These are phyloP conservation scores for Actenoides lindsayi DNA, from an alignment of 2,113 vertebrate species.

Conservation along the genomic window DNA sequence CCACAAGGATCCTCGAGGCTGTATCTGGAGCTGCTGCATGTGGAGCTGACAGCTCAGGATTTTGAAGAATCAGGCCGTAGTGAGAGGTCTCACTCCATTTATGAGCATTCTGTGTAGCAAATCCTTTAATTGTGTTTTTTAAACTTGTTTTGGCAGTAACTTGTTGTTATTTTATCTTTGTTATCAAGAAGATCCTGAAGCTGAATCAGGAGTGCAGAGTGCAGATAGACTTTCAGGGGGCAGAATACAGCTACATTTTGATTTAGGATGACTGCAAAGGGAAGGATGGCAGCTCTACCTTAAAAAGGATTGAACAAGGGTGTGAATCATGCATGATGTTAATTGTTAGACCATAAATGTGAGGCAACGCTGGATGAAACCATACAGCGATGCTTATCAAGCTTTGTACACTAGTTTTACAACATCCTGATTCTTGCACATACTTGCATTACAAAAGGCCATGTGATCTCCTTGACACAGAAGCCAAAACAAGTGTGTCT, in stretches of 20 bases:
- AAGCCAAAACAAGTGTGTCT: neutral
- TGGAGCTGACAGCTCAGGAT: neutral
- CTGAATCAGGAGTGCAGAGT: neutral
- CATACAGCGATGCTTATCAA: slow-evolving; percentile 6
- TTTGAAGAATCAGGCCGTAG: neutral
- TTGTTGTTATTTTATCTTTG: neutral
- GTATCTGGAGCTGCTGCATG: neutral
- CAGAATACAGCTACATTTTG: neutral
- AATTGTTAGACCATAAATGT: slow-evolving; percentile 21
- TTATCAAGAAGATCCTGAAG: neutral
- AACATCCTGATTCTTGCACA: neutral
- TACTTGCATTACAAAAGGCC: neutral
- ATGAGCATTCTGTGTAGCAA: neutral
- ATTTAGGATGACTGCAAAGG: neutral
- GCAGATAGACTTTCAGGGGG: neutral
- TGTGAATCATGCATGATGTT: neutral
- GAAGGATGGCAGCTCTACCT: neutral
- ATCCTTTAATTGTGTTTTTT: neutral
- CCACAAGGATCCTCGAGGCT: neutral
- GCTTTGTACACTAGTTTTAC: slow-evolving; percentile 20
- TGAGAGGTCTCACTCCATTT: neutral
- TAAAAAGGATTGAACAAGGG: neutral
- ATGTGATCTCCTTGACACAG: neutral
- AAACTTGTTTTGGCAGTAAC: neutral
- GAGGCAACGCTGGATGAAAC: neutral